Percentiles rank a stretch among this genome's conserved stretches.
phyloP scores from a whole-genome alignment of 2,113 vertebrate genomes.

The Oxyruncus cristatus region DNA sequence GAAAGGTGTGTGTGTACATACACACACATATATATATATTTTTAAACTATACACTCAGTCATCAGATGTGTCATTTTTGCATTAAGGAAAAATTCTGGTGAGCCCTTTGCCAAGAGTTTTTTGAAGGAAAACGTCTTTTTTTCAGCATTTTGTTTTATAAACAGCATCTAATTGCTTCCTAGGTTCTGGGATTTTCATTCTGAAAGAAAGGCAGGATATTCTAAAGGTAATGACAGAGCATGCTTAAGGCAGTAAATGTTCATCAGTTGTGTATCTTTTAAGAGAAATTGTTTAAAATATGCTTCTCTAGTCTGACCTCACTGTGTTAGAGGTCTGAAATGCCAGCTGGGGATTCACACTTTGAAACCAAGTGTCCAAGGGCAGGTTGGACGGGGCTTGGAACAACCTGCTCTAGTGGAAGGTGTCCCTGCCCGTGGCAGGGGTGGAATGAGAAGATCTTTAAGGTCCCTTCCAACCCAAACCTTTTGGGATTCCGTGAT shows the following conservation, averaged over 20 bases:
- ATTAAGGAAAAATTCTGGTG: background rate
- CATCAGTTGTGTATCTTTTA: background rate
- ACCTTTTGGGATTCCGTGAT: background rate
- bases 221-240: background rate
- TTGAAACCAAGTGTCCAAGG: background rate
- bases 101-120: conserved; percentile 21
- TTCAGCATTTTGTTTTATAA: conserved; percentile 19
- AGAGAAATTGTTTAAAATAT: background rate
- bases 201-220: background rate
- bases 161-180: conserved; percentile 11
- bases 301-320: background rate
- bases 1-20: background rate
- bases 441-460: background rate
- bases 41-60: background rate
- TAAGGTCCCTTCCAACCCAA: background rate
- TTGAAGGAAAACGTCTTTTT: background rate
- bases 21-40: background rate
- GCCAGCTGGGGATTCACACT: background rate
- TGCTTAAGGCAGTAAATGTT: background rate
- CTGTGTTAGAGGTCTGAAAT: background rate
- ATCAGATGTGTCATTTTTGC: background rate
- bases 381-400: background rate
- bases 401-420: background rate
- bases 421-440: background rate
- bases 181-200: background rate